Evolutionary conservation across 2,888 invertebrate species (phyloP).

Genomic region (Campaea margaritaria): DNA sequence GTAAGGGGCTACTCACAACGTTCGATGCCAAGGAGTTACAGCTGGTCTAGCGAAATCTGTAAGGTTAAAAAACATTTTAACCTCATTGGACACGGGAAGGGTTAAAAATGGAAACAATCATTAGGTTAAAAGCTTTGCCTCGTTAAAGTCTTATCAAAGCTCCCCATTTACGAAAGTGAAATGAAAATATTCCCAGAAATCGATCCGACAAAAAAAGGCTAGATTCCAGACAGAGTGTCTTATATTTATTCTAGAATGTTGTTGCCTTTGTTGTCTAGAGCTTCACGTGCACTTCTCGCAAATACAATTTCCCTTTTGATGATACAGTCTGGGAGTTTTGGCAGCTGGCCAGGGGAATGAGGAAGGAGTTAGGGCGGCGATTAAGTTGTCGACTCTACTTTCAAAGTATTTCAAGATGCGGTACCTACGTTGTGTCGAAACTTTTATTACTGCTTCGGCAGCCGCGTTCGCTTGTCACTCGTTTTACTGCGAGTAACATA

Average conservation of each 20-base stretch:
- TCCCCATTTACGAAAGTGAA: too few species aligned
- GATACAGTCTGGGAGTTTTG: conserved; percentile 12
- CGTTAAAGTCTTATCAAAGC: too few species aligned
- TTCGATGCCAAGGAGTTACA: too few species aligned
- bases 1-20: too few species aligned
- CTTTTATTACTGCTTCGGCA: neutral
- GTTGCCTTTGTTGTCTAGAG: conserved; percentile 29
- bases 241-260: neutral
- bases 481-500: neutral
- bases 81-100: too few species aligned
- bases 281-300: conserved; percentile 11
- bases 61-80: too few species aligned
- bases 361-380: conserved; percentile 12
- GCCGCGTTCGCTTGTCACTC: neutral
- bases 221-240: neutral
- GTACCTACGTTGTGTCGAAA: neutral
- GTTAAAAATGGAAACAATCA: too few species aligned
- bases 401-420: neutral
- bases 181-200: too few species aligned
- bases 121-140: too few species aligned
- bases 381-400: conserved; percentile 1
- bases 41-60: too few species aligned
- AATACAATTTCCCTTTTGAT: conserved; percentile 18
- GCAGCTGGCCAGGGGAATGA: conserved; percentile 23
- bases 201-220: too few species aligned